Evolutionary conservation across 2,888 invertebrate genomes (phyloP), one percentile per base, ranked within the genome.

Genomic region (Creontiades dilutus): DNA sequence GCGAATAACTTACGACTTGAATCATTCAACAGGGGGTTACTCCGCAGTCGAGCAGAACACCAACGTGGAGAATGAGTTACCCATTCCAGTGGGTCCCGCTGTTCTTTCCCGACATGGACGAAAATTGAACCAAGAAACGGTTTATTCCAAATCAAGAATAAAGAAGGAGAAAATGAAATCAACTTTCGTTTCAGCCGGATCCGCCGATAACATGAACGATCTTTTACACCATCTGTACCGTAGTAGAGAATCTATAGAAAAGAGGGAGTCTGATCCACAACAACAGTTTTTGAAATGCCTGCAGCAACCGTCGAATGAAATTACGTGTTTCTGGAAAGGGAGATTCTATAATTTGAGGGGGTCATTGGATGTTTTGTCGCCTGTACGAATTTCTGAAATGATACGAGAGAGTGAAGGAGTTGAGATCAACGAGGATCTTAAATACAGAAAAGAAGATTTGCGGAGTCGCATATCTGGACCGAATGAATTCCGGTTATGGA

Each of bases 261-360:
- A 78, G 78, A 78, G 46, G 46, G 46, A 78, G 16, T 4, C 3
- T 19, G 19, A 78, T 5, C 47, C 46, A 47, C 37, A 78, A n/a
- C 47, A 47, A 16, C 78, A 78, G n/a, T 46, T 78, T 4, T 46
- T 78, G 46, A 78, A 78, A 19, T 78, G 78, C 16, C 78, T 78
- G 37, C 78, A 78, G 19, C 78, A 78, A 46, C 46, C 37, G 37
- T 46, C 47, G 37, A 19, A 78, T 78, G 47, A n/a, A 9, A 47
- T 78, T 7, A 78, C 46, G 13, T 78, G 78, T 19, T 78, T 78
- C 11, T 46, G 78, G 5, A 47, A 47, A n/a, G 78, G 78, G 19
- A 78, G 46, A 16, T 78, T 78, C 47, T 78, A 78, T 46, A 46
- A 78, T 9, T 78, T 78, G 2, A 46, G 0, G 47, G 78, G 78